Conservation (phyloP, 2,113 vertebrate genomes). For the Labeo rohita region DNA sequence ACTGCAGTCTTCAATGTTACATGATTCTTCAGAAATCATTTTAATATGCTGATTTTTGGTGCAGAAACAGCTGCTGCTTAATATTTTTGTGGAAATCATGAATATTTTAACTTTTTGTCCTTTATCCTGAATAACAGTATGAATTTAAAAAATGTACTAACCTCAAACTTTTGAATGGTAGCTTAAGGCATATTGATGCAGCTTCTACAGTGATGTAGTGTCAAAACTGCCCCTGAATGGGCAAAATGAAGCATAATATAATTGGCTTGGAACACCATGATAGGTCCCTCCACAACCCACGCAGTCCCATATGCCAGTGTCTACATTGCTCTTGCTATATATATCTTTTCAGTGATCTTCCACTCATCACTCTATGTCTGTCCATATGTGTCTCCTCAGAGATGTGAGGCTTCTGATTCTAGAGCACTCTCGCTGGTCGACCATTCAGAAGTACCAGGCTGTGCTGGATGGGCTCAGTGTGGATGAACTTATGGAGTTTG, state of each 20-base stretch:
- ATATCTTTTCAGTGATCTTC: background rate
- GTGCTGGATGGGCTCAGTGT: slow-evolving; percentile 83
- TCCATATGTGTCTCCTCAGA: slow-evolving; percentile 65
- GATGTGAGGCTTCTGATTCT: slow-evolving; percentile 90
- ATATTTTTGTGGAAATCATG: background rate
- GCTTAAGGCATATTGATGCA: background rate
- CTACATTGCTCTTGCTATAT: background rate
- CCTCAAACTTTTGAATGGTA: background rate
- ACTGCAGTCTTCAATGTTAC: background rate
- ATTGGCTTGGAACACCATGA: background rate
- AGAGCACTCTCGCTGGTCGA: slow-evolving; percentile 90
- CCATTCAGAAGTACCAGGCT: slow-evolving; percentile 89
- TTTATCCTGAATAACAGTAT: background rate
- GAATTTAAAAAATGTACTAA: background rate
- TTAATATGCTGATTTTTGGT: background rate
- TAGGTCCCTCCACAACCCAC: background rate
- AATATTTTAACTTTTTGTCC: background rate
- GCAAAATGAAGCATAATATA: background rate
- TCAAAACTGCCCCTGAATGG: background rate
- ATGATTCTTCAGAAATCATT: background rate
- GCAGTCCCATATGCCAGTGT: background rate
- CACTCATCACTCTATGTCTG: background rate
- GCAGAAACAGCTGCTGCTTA: background rate
- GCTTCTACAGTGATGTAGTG: background rate
- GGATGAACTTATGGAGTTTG: slow-evolving; percentile 83